Evolutionary conservation across 2,888 invertebrate species (phyloP).

Genomic region (Petrolisthes manimaculis): DNA sequence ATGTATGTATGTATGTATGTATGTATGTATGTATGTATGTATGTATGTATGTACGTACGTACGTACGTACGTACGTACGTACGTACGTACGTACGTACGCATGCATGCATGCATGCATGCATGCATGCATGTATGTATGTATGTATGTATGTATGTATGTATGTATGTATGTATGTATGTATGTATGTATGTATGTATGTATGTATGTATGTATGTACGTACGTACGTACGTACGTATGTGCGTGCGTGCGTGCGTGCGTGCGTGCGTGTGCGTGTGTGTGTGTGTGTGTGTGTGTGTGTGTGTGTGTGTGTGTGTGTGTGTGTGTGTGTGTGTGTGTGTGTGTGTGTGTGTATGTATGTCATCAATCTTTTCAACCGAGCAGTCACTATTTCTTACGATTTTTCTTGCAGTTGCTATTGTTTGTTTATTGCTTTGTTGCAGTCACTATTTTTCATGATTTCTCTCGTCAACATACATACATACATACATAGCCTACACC

Average conservation of each 20-base stretch:
- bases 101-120: constrained; percentile 5
- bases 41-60: constrained; percentile 4
- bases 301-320: too few species aligned
- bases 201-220: not conserved
- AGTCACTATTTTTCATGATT: too few species aligned
- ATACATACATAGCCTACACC: too few species aligned
- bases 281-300: constrained; percentile 22
- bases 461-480: too few species aligned
- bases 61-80: not conserved
- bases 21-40: not conserved
- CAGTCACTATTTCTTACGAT: too few species aligned
- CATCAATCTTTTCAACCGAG: too few species aligned
- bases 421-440: too few species aligned
- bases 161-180: constrained; percentile 23
- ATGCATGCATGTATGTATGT: constrained; percentile 20
- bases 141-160: constrained; percentile 25
- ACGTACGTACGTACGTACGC: not conserved
- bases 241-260: not conserved
- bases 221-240: not conserved
- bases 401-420: too few species aligned
- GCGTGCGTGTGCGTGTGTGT: not conserved
- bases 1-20: constrained; percentile 17
- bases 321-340: too few species aligned
- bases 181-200: constrained; percentile 21
- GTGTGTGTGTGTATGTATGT: too few species aligned